Conservation (phyloP, 2,888 invertebrate genomes). For the Deroplatys truncata region DNA sequence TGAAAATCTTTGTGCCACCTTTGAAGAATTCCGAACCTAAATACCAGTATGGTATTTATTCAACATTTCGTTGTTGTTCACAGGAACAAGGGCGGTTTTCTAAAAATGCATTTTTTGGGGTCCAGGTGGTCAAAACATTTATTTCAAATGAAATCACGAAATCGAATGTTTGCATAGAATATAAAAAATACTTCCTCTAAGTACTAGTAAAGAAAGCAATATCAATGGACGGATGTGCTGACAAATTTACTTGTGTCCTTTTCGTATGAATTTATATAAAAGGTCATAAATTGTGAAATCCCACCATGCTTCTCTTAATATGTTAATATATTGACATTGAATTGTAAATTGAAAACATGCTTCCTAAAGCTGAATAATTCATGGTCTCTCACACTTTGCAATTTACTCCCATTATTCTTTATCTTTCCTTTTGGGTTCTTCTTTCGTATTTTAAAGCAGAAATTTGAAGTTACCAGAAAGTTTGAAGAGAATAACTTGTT, state of each 20-base stretch:
- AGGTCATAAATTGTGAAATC: neutral
- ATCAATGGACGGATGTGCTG: no score
- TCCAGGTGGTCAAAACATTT: no score
- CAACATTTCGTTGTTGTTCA: no score
- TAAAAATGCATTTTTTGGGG: no score
- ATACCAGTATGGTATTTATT: no score
- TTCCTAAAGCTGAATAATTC: neutral
- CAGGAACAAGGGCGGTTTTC: no score
- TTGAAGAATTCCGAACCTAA: no score
- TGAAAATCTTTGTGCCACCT: no score
- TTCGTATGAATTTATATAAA: neutral
- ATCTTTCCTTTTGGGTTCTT: neutral
- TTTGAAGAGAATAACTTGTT: neutral
- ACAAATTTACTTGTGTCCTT: neutral
- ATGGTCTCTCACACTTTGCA: neutral
- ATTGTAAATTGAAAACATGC: neutral
- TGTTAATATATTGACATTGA: neutral
- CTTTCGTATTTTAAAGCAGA: neutral
- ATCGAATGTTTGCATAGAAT: no score
- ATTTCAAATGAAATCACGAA: no score
- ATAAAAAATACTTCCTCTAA: no score
- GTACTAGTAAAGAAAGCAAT: no score
- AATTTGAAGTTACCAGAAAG: neutral
- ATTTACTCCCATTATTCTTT: neutral
- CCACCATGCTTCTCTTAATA: neutral